Conservation (phyloP, 92 coral and sea anemone genomes). For the Siderastrea radians region DNA sequence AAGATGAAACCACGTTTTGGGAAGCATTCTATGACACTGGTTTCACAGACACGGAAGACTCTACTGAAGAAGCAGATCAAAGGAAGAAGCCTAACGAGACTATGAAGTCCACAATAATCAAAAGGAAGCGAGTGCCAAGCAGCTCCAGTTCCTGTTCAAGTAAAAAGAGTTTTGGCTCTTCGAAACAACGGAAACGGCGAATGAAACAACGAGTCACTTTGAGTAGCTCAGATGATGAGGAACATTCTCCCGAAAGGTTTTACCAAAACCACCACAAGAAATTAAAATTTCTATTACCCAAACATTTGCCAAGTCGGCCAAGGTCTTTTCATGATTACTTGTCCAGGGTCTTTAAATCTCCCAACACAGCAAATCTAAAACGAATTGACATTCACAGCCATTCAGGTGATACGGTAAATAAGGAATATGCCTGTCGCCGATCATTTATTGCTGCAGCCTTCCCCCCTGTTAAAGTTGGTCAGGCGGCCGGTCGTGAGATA, state of each 20-base stretch:
- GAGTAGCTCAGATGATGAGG: slow-evolving; percentile 19
- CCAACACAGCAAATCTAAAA: slow-evolving; percentile 2
- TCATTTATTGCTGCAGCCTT: slow-evolving; percentile 60
- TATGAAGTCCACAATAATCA: not conserved
- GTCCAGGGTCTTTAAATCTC: not conserved
- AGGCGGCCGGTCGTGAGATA: slow-evolving; percentile 32
- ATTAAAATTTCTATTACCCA: slow-evolving; percentile 36
- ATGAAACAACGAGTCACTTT: not conserved
- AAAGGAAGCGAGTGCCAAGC: slow-evolving; percentile 6
- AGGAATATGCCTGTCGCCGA: slow-evolving; percentile 26
- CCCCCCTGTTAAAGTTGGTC: slow-evolving; percentile 52
- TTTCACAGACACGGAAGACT: not conserved
- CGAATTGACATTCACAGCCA: slow-evolving; percentile 7
- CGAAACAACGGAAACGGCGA: not conserved
- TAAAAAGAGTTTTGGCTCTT: not conserved
- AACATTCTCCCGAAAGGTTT: slow-evolving; percentile 21
- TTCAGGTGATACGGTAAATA: slow-evolving; percentile 15
- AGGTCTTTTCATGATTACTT: slow-evolving; percentile 43
- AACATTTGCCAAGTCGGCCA: slow-evolving; percentile 38
- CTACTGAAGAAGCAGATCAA: not conserved
- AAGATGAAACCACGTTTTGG: too few species aligned
- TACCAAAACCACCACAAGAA: slow-evolving; percentile 41
- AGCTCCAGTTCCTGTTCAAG: slow-evolving; percentile 12
- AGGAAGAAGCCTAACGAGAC: not conserved
- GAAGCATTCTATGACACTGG: not conserved